Conservation (phyloP, 35 echinoderm and acorn worm genomes). For the Apostichopus parvimensis region DNA sequence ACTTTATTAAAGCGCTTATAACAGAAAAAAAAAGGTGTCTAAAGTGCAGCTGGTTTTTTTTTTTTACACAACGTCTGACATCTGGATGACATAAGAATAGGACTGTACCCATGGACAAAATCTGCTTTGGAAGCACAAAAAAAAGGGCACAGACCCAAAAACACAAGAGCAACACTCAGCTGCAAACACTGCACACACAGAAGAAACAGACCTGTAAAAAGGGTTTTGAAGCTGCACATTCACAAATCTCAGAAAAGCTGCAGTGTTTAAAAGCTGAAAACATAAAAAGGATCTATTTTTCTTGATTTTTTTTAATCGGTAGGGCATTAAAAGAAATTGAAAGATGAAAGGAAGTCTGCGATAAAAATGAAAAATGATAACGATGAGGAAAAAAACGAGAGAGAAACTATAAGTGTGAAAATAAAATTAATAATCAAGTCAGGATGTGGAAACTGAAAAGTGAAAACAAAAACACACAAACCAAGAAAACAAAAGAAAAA, state of each 20-base stretch:
- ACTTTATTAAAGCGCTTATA: too few relatives aligned
- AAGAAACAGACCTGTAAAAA: not conserved
- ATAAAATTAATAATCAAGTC: not conserved
- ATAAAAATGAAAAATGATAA: not conserved
- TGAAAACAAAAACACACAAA: not conserved
- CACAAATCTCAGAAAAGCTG: not conserved
- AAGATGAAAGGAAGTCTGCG: not conserved
- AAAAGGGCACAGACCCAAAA: not conserved
- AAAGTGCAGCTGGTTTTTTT: too few relatives aligned
- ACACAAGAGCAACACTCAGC: not conserved
- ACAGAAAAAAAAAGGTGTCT: too few relatives aligned
- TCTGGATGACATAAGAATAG: too few relatives aligned
- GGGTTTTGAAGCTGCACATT: not conserved
- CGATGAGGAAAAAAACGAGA: not conserved
- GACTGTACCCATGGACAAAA: too few relatives aligned
- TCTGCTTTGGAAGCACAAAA: not conserved
- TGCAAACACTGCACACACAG: not conserved
- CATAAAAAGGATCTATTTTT: not conserved
- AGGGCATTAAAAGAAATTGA: not conserved
- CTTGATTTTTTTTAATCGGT: not conserved
- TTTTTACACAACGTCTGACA: too few relatives aligned
- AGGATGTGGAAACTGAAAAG: not conserved
- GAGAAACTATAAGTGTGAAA: not conserved
- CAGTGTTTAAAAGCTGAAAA: not conserved
- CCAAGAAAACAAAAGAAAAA: conserved; percentile 9